Percentiles rank a stretch among this genome's conserved stretches.
Conservation (phyloP, 2,113 vertebrate species). For the Zapus hudsonius region DNA sequence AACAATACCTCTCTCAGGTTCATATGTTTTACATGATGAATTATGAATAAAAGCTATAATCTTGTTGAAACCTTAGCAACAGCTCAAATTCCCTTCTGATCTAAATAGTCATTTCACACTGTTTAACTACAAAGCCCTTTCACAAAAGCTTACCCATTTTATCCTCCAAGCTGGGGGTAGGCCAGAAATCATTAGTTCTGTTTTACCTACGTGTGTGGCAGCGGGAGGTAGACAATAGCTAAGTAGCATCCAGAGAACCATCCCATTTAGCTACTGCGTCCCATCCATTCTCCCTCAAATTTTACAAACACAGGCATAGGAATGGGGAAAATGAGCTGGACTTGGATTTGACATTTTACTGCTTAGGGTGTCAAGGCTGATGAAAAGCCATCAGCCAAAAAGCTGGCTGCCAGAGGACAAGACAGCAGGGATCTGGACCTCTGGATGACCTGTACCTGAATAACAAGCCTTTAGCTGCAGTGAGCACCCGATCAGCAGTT, state of each 20-base stretch:
- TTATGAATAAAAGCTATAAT: constrained; percentile 52
- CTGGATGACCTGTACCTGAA: background rate
- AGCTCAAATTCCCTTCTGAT: constrained; percentile 56
- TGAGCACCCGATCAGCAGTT: background rate
- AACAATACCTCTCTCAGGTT: background rate
- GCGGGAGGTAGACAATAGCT: background rate
- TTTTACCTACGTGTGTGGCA: background rate
- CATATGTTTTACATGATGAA: constrained; percentile 30
- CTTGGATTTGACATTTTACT: constrained; percentile 4
- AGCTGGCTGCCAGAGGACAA: background rate
- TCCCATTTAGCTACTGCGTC: background rate
- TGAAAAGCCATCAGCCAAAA: constrained; percentile 10
- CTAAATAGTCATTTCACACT: constrained; percentile 4
- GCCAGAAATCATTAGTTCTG: background rate
- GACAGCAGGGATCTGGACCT: background rate
- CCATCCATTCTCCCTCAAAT: background rate
- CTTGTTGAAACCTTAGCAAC: constrained; percentile 26
- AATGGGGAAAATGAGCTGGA: background rate
- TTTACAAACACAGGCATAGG: constrained; percentile 1
- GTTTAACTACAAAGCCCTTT: constrained; percentile 33
- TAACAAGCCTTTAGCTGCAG: background rate
- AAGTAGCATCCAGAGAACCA: background rate
- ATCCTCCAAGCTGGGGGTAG: background rate
- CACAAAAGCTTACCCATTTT: background rate
- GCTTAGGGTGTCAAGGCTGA: background rate